phyloP scores from a whole-genome alignment of 2,113 vertebrate genomes.

The Gallinago jamesoni region DNA sequence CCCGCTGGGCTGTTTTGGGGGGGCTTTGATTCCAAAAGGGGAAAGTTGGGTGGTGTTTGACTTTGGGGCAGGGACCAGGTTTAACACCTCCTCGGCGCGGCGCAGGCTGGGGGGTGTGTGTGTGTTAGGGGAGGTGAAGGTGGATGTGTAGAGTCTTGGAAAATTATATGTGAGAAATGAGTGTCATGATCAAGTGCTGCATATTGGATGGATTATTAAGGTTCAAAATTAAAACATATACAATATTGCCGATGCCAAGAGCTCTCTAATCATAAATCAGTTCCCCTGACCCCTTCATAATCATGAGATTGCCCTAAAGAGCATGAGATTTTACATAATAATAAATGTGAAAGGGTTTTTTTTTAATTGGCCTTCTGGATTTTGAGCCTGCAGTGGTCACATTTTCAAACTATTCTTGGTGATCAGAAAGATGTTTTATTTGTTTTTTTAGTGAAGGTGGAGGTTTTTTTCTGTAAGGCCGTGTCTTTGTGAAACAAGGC shows the following conservation, averaged over 20 bases:
- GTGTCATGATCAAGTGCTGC: conserved; percentile 34
- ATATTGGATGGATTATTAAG: conserved; percentile 52
- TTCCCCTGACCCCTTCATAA: conserved; percentile 63
- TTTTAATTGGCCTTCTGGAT: conserved; percentile 44
- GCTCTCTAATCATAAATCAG: conserved; percentile 68
- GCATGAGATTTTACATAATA: conserved; percentile 52
- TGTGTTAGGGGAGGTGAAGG: background rate
- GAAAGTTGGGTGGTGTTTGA: background rate
- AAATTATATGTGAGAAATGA: conserved; percentile 38
- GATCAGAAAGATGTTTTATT: background rate
- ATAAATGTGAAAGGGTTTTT: background rate
- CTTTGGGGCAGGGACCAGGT: background rate
- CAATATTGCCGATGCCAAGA: conserved; percentile 58
- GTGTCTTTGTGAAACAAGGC: background rate
- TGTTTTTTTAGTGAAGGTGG: background rate
- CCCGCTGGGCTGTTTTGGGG: background rate
- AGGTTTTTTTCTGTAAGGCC: background rate
- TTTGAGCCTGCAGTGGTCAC: background rate
- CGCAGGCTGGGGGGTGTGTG: background rate
- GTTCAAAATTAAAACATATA: conserved; percentile 64
- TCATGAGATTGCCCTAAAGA: conserved; percentile 68
- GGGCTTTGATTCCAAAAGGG: background rate
- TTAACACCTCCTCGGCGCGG: background rate
- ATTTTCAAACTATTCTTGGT: background rate
- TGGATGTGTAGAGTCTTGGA: background rate